Conservation (phyloP, 2,888 invertebrate genomes). For the Parelbella ahira region DNA sequence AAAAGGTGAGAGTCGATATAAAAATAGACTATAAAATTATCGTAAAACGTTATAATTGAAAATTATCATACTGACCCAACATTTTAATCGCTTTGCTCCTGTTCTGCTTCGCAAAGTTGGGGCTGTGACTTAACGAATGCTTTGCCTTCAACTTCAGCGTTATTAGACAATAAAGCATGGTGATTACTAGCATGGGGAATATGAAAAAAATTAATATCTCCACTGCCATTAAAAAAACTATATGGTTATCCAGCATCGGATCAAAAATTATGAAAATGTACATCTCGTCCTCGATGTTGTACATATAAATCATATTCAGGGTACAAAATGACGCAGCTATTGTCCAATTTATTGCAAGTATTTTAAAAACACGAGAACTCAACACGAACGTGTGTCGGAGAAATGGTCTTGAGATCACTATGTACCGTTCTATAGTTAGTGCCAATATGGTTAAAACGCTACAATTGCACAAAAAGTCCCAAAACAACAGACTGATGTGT, state of each 20-base stretch:
- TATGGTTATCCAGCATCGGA: slow-evolving; percentile 4
- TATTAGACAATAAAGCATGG: slow-evolving; percentile 88
- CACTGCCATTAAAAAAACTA: slow-evolving; percentile 63
- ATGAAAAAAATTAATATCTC: slow-evolving; percentile 91
- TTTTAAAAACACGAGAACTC: slow-evolving; percentile 88
- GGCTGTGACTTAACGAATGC: slow-evolving; percentile 67
- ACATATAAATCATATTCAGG: slow-evolving; percentile 79
- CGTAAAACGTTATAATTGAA: slow-evolving; percentile 26
- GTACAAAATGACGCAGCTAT: slow-evolving; percentile 85
- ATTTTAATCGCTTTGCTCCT: slow-evolving; percentile 86
- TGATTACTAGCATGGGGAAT: slow-evolving; percentile 90
- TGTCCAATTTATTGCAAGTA: slow-evolving; percentile 86
- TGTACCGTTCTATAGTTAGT: slow-evolving; percentile 92
- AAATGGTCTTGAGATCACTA: slow-evolving; percentile 92
- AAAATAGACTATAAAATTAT: too few relatives aligned
- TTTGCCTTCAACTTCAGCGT: slow-evolving; percentile 84
- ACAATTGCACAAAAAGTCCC: slow-evolving; percentile 90
- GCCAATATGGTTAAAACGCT: slow-evolving; percentile 92
- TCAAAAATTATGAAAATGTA: slow-evolving; percentile 63
- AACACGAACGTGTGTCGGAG: slow-evolving; percentile 88
- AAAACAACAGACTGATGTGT: slow-evolving; percentile 85
- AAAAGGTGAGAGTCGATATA: too few relatives aligned
- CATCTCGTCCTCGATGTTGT: slow-evolving; percentile 55
- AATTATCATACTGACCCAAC: slow-evolving; percentile 85
- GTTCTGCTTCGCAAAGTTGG: slow-evolving; percentile 54